Base-by-base conservation (phyloP, 2,113 vertebrate genomes). In the Antigone vipio region DNA sequence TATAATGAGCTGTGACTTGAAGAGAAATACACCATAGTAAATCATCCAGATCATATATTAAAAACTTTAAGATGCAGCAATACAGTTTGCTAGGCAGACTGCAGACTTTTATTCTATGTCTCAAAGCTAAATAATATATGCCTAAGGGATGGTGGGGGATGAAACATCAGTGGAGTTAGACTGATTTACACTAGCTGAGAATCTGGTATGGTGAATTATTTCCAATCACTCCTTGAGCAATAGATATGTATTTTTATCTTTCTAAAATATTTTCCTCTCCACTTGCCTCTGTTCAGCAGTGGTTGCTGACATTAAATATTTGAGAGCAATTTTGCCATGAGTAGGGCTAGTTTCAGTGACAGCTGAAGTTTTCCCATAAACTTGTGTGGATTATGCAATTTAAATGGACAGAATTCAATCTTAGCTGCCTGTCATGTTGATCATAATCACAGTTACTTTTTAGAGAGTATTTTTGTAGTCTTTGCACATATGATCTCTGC, bases 341-440 rank as follows among this genome's bases (percentile, higher is more conserved):
- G 44, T 64, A 94, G 27, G 52, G 52, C 59, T 22, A 67, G 29
- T 77, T 95, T 89, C 52, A 62, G 58, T 85, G 63, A 60, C 89
- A 93, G 87, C 69, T 89, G 77, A 96, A 89, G 63, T 93, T 95
- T 94, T 91, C 88, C 56, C 52, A 45, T 91, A 89, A 86, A 82
- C 44, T 77, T 87, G 15, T 81, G 22, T 91, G 49, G 35, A 76
- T 95, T 91, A 81, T 85, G 64, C 77, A 91, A 79, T 78, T 92
- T 85, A 85, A 84, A 68, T 32, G 47, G 52, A 32, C 56, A 89
- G 56, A 92, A 94, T 91, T 89, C 56, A 82, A 32, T 87, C 35
- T 81, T 73, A 87, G 66, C 68, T 84, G 76, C 35, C 77, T 87
- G 59, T 86, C 62, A 27, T 34, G 32, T 87, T 92, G 83, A 42